These are phyloP conservation scores for Andrena cerasifolii DNA, from an alignment of 1,140 invertebrate genomes.

Conservation along the genomic window DNA sequence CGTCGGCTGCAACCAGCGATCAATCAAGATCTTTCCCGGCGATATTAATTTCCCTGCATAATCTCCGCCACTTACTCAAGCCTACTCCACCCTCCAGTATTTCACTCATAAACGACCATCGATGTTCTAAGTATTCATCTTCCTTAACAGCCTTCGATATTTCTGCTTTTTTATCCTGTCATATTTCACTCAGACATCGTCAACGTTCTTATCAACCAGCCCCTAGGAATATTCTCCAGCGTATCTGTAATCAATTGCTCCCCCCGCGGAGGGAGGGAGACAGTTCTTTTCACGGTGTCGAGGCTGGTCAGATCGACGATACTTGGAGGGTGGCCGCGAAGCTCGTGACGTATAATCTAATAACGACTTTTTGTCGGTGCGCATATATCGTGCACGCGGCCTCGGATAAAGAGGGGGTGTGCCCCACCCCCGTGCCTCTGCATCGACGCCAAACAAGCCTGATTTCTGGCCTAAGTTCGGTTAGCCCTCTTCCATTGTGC, in stretches of 20 bases:
- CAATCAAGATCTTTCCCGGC: constrained; percentile 26
- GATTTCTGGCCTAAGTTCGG: constrained; percentile 71
- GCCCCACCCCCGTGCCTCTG: constrained; percentile 35
- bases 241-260: constrained; percentile 44
- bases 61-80: background rate
- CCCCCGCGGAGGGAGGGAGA: constrained; percentile 1
- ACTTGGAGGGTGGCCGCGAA: constrained; percentile 35
- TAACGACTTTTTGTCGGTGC: constrained; percentile 80
- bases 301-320: constrained; percentile 12
- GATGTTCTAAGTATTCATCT: no score
- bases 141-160: background rate
- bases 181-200: constrained; percentile 30
- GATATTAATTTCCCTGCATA: background rate
- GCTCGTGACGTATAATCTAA: constrained; percentile 76
- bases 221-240: constrained; percentile 13
- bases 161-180: background rate
- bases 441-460: constrained; percentile 54
- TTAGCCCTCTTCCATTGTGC: constrained; percentile 77
- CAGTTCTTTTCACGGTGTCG: constrained; percentile 24
- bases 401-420: constrained; percentile 64
- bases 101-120: no score
- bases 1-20: background rate
- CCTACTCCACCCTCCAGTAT: no score
- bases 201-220: constrained; percentile 21
- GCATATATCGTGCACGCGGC: constrained; percentile 75